These are phyloP conservation scores for Stegostoma tigrinum DNA, from an alignment of 2,113 vertebrate genomes.

Conservation along the genomic window DNA sequence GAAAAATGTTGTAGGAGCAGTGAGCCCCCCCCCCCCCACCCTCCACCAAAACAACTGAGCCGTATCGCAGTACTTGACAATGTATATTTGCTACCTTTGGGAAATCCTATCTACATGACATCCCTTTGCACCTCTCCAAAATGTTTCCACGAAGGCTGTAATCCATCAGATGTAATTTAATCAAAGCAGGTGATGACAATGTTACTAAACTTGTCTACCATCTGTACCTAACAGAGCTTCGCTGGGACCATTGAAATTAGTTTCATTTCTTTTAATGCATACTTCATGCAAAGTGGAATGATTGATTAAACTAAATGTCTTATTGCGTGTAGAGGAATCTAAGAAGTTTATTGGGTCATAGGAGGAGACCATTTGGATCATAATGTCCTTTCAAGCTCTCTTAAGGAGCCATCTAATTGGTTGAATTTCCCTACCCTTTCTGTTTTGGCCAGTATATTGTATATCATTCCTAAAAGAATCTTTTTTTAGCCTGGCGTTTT, in stretches of 20 bases:
- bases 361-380: neutral
- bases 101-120: conserved; percentile 23
- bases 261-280: neutral
- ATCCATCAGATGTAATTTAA: conserved; percentile 35
- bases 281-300: neutral
- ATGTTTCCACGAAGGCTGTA: neutral
- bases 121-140: neutral
- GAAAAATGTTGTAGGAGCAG: neutral
- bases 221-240: neutral
- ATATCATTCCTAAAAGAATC: neutral
- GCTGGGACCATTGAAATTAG: neutral
- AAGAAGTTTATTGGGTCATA: neutral
- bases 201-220: conserved; percentile 3
- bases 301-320: neutral
- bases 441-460: neutral
- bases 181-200: conserved; percentile 26
- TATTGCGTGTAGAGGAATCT: neutral
- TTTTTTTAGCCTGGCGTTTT: neutral
- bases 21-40: neutral
- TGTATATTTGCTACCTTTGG: neutral
- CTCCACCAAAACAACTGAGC: neutral
- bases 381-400: neutral
- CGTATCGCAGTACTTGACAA: neutral
- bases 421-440: neutral
- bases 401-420: neutral